These are phyloP conservation scores for Morus bassanus DNA, from an alignment of 2,797 vertebrate species.

Conservation along the genomic window DNA sequence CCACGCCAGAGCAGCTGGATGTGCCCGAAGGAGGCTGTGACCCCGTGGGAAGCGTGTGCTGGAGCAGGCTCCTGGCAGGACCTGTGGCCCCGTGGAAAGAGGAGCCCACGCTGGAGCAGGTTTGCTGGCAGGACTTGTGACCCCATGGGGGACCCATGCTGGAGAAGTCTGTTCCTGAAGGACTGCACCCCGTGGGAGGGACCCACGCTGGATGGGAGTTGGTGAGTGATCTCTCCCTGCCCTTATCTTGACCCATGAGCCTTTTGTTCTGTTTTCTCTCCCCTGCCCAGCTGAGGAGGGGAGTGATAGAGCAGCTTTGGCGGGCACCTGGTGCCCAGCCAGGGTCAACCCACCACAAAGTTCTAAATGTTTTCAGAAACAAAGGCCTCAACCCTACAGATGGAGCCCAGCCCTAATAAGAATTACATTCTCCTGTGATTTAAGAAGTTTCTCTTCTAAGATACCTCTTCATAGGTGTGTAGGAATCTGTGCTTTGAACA, in stretches of 20 bases:
- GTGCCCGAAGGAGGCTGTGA: not conserved
- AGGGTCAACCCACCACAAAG: not conserved
- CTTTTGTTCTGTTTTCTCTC: not conserved
- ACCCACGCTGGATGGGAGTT: rapidly evolving
- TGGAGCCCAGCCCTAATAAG: not conserved
- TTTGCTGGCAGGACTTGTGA: no score
- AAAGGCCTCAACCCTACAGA: not conserved
- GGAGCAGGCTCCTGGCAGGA: not conserved
- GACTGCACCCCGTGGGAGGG: not conserved
- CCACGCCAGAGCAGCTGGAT: not conserved
- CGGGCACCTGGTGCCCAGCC: not conserved
- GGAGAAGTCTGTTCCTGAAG: not conserved
- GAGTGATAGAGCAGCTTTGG: no score
- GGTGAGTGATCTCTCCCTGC: not conserved
- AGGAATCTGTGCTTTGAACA: not conserved
- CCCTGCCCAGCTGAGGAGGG: not conserved
- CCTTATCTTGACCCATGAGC: not conserved
- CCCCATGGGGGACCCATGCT: not conserved
- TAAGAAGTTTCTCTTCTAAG: not conserved
- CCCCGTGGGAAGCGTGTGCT: rapidly evolving
- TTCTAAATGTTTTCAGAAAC: not conserved
- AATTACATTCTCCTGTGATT: not conserved
- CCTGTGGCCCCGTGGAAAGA: no score
- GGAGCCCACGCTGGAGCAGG: not conserved
- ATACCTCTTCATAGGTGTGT: not conserved